Conservation (phyloP, 2,888 invertebrate species). For the Coremacera marginata region DNA sequence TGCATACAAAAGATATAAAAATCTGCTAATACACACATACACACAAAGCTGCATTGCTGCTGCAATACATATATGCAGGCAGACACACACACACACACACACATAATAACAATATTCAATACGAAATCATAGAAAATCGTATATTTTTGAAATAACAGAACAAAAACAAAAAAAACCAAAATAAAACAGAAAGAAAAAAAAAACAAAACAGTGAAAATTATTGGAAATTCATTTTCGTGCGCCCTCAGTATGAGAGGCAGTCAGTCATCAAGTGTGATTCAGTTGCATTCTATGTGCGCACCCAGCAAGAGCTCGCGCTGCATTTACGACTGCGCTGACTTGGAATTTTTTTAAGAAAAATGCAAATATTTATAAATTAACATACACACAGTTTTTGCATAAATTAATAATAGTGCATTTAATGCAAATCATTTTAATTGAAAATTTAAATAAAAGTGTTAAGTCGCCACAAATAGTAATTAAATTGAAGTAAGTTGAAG, state of each 20-base stretch:
- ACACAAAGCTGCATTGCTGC: constrained; percentile 36
- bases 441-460: no score
- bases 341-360: no score
- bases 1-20: constrained; percentile 18
- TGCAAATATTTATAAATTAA: no score
- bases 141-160: constrained; percentile 42
- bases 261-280: constrained; percentile 50
- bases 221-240: constrained; percentile 43
- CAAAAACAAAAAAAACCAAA: not conserved
- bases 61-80: constrained; percentile 44
- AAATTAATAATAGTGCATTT: constrained; percentile 24
- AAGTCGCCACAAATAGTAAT: no score
- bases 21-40: constrained; percentile 29
- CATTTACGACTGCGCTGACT: no score
- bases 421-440: not conserved
- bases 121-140: constrained; percentile 34
- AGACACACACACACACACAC: constrained; percentile 37
- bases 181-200: constrained; percentile 16
- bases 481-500: not conserved
- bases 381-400: not conserved
- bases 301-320: constrained; percentile 49
- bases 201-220: constrained; percentile 32
- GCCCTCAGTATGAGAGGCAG: constrained; percentile 28
- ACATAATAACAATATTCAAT: constrained; percentile 38
- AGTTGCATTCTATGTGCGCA: constrained; percentile 60